Base-by-base conservation (phyloP, 2,113 vertebrate genomes). In the Neolamprologus modestus region DNA sequence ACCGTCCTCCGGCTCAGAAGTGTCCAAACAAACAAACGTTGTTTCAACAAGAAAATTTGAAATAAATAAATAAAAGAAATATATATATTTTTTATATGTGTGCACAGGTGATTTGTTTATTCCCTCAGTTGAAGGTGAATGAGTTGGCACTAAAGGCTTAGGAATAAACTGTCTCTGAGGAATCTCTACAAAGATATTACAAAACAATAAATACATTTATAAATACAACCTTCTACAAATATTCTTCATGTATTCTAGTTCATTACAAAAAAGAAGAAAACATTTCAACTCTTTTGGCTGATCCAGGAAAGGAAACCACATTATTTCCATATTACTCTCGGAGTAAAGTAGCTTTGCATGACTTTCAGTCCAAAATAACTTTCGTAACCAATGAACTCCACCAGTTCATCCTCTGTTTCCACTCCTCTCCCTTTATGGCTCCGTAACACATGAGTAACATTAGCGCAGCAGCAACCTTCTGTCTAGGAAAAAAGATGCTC, bases 1-100 rank as follows among this genome's bases (percentile, higher is more conserved):
- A 14, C 42, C 2, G 14, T 42, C 16, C 9, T 57, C 28, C 0
- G 24, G 16, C 19, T 79, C 73, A 21, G 4, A 80, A 16, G 55
- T 24, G 55, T 79, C 35, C 11, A 33, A 50, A 57, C 45, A 37
- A 79, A 80, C 42, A 79, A 33, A 83, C 42, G 4, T 33, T 26
- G 26, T 35, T 45, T 76, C 40, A 92, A 92, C 45, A 13, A 89
- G 83, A 73, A 83, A 45, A 86, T 21, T 8, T 11, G 0, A 19
- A 28, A 7, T 1, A 47, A 47, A 47, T 17, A 7, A 26, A 63
- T 63, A 63, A 19, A 63, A 33, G 0, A 33, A 33, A n/a, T 11
- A 31, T 1, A 1, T 59, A 3, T 59, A 0, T 57, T 0, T 33
- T 63, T 63, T 12, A 19, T 47, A 3, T 28, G 9, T 50, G 6